phyloP scores from a whole-genome alignment of 92 coral and sea anemone genomes.

The Meandrina meandrites region DNA sequence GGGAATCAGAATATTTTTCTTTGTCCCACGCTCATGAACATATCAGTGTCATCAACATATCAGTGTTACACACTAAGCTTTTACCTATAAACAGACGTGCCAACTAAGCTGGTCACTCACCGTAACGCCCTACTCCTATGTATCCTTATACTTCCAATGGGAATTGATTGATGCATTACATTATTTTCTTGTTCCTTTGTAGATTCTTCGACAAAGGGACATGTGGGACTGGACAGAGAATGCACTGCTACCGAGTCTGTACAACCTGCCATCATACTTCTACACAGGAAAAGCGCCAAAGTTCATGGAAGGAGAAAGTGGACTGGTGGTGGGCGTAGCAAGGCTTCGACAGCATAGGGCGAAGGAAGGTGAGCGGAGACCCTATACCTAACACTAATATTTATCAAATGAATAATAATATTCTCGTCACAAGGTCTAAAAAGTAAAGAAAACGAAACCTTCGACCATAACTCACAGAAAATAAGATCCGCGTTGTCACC shows the following conservation, averaged over 20 bases:
- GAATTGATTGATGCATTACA: background rate
- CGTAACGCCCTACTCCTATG: too few relatives aligned
- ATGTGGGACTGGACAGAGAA: constrained; percentile 87
- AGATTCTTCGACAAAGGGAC: constrained; percentile 68
- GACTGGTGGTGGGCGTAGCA: constrained; percentile 82
- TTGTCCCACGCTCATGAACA: too few relatives aligned
- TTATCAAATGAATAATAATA: too few relatives aligned
- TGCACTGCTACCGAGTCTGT: constrained; percentile 69
- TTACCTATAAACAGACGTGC: background rate
- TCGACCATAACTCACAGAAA: too few relatives aligned
- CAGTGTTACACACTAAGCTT: too few relatives aligned
- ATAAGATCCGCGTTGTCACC: too few relatives aligned
- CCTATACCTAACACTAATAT: too few relatives aligned
- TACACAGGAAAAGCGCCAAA: constrained; percentile 75
- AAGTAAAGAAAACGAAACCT: too few relatives aligned
- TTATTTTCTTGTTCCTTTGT: background rate
- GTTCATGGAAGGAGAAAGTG: constrained; percentile 78
- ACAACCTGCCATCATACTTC: constrained; percentile 78
- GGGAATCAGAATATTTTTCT: too few relatives aligned
- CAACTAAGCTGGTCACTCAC: background rate
- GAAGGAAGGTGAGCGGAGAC: constrained; percentile 50
- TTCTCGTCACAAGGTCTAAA: too few relatives aligned
- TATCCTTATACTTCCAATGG: too few relatives aligned
- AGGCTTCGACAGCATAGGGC: constrained; percentile 81
- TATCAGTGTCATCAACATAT: too few relatives aligned